Evolutionary conservation across 1,140 invertebrate species (phyloP).

Genomic region (Drosophila bocqueti): DNA sequence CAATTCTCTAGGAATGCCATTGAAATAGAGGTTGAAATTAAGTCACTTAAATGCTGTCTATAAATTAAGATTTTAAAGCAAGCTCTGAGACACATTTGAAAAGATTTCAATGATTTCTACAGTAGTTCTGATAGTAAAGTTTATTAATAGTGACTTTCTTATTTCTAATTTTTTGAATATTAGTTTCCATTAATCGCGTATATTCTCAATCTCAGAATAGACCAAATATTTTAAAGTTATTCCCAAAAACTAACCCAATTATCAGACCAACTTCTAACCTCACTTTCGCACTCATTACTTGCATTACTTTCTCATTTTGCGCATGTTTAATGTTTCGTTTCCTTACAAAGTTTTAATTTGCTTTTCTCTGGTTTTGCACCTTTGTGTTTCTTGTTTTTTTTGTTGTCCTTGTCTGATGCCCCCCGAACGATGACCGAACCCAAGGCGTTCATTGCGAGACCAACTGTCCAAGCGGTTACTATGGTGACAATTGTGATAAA

Average conservation of each 20-base stretch:
- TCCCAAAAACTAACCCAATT: not conserved
- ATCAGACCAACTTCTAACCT: slow-evolving; percentile 8
- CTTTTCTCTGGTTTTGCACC: slow-evolving; percentile 69
- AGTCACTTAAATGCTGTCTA: too few species aligned
- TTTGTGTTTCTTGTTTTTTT: slow-evolving; percentile 46
- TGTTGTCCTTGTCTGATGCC: slow-evolving; percentile 37
- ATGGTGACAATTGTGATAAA: slow-evolving; percentile 91
- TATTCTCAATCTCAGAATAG: not conserved
- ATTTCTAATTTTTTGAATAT: not conserved
- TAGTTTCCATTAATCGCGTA: not conserved
- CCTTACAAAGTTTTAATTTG: slow-evolving; percentile 61
- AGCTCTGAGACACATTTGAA: too few species aligned
- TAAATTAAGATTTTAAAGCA: too few species aligned
- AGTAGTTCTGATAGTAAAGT: not conserved
- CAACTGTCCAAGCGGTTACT: slow-evolving; percentile 91
- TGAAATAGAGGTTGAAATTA: too few species aligned
- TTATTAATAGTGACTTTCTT: not conserved
- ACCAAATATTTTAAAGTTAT: too few species aligned
- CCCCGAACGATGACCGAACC: slow-evolving; percentile 26
- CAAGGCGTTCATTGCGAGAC: slow-evolving; percentile 93
- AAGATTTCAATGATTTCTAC: too few species aligned
- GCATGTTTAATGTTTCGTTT: slow-evolving; percentile 33
- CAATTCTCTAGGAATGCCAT: too few species aligned
- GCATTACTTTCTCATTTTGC: slow-evolving; percentile 22
- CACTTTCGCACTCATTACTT: slow-evolving; percentile 14